phyloP scores from a whole-genome alignment of 2,113 vertebrate species.

The Sander vitreus region DNA sequence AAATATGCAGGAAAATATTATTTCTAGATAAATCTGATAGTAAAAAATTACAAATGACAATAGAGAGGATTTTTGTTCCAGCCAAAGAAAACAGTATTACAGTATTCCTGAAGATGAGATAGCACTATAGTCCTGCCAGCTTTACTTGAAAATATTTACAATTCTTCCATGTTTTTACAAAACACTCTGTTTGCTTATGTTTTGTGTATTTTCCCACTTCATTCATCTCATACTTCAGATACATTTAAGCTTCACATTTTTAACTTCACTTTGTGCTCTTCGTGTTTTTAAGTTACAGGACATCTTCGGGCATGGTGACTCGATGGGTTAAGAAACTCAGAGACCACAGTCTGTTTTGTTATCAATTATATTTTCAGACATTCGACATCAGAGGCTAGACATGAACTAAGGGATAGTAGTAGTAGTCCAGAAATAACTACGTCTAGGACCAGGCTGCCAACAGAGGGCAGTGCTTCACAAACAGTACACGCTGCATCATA shows the following conservation, averaged over 20 bases:
- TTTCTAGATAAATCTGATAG: background rate
- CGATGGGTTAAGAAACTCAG: background rate
- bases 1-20: background rate
- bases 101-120: background rate
- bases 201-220: background rate
- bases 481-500: background rate
- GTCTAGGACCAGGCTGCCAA: background rate
- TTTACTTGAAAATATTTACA: background rate
- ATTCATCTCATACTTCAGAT: background rate
- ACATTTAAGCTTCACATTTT: background rate
- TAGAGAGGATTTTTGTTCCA: background rate
- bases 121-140: background rate
- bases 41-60: background rate
- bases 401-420: background rate
- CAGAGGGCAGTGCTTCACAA: conserved; percentile 32
- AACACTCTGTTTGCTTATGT: background rate
- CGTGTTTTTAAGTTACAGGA: background rate
- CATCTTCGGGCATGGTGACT: background rate
- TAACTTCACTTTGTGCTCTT: background rate
- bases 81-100: background rate
- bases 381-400: background rate
- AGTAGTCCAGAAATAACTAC: background rate
- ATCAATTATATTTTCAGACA: background rate
- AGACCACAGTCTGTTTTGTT: background rate
- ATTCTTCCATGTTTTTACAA: background rate